These are phyloP conservation scores for Apeira syringaria DNA, from an alignment of 2,888 invertebrate genomes.

Conservation along the genomic window DNA sequence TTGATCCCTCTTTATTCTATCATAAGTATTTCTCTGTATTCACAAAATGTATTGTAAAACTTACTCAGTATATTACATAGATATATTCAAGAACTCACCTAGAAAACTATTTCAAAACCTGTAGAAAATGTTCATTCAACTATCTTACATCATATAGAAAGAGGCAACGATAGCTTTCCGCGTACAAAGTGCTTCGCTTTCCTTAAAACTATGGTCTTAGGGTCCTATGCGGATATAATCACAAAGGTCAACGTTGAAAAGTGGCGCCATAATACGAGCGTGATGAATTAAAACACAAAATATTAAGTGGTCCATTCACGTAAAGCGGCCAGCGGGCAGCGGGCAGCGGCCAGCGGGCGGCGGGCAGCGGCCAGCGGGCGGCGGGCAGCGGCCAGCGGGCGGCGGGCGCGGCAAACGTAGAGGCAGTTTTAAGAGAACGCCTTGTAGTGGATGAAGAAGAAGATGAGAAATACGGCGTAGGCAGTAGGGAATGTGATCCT, in stretches of 20 bases:
- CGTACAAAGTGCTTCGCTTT: conserved; percentile 36
- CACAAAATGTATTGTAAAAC: conserved; percentile 47
- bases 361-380: too few relatives aligned
- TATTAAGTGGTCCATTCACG: conserved; percentile 55
- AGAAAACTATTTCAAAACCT: conserved; percentile 76
- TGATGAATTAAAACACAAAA: conserved; percentile 53
- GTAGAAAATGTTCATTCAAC: conserved; percentile 59
- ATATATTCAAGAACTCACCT: conserved; percentile 44
- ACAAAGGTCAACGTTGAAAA: conserved; percentile 56
- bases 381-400: too few relatives aligned
- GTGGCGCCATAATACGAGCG: conserved; percentile 55
- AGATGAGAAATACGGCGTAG: conserved; percentile 96
- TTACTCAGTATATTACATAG: conserved; percentile 50
- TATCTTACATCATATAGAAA: conserved; percentile 46
- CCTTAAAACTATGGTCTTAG: conserved; percentile 51
- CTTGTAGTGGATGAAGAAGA: conserved; percentile 97
- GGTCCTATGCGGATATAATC: conserved; percentile 56
- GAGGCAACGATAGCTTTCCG: conserved; percentile 51
- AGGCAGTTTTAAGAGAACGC: conserved; percentile 88
- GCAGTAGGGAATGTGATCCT: conserved; percentile 97
- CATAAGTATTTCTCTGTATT: conserved; percentile 60
- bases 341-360: too few relatives aligned
- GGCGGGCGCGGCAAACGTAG: conserved; percentile 43
- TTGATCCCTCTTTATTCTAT: conserved; percentile 75
- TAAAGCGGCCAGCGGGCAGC: conserved; percentile 60